Percentiles rank a stretch among this genome's conserved stretches.
Conservation (phyloP, 2,113 vertebrate genomes). For the Oncorhynchus masou region DNA sequence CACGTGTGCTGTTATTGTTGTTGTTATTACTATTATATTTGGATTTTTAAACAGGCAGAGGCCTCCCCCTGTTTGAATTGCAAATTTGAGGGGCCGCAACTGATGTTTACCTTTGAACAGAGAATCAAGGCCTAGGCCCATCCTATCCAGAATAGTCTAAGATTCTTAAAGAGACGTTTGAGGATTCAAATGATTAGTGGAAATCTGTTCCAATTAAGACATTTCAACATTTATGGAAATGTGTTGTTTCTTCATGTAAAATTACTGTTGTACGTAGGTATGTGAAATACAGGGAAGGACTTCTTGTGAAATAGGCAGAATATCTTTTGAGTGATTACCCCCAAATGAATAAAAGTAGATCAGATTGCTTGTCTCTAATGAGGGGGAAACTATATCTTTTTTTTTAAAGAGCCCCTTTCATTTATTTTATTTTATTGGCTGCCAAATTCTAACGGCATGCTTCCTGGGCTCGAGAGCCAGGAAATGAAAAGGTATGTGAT, state of each 20-base stretch:
- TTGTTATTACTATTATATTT: conserved; percentile 51
- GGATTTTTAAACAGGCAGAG: conserved; percentile 26
- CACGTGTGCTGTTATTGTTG: conserved; percentile 18
- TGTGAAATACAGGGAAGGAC: conserved; percentile 28
- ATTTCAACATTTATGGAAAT: conserved; percentile 44
- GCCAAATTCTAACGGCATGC: conserved; percentile 77
- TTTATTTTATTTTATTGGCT: conserved; percentile 61
- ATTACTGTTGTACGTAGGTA: conserved; percentile 64
- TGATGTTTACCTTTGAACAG: conserved; percentile 68
- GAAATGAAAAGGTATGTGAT: conserved; percentile 79
- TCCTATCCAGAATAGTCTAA: conserved; percentile 35
- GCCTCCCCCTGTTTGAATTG: conserved; percentile 61
- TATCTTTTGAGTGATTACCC: conserved; percentile 62
- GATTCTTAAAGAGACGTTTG: conserved; percentile 60
- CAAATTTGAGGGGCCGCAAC: conserved; percentile 55
- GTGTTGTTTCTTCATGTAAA: conserved; percentile 37
- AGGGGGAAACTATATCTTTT: conserved; percentile 46
- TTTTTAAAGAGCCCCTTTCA: conserved; percentile 54
- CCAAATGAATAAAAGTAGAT: conserved; percentile 73
- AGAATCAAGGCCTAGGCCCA: conserved; percentile 60
- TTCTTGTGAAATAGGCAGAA: conserved; percentile 47
- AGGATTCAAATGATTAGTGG: conserved; percentile 27
- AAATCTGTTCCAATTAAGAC: conserved; percentile 56
- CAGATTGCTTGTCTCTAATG: conserved; percentile 68
- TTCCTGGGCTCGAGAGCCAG: conserved; percentile 68